Evolutionary conservation across 2,113 vertebrate genomes (phyloP).

Genomic region (Nannobrachium achirus): DNA sequence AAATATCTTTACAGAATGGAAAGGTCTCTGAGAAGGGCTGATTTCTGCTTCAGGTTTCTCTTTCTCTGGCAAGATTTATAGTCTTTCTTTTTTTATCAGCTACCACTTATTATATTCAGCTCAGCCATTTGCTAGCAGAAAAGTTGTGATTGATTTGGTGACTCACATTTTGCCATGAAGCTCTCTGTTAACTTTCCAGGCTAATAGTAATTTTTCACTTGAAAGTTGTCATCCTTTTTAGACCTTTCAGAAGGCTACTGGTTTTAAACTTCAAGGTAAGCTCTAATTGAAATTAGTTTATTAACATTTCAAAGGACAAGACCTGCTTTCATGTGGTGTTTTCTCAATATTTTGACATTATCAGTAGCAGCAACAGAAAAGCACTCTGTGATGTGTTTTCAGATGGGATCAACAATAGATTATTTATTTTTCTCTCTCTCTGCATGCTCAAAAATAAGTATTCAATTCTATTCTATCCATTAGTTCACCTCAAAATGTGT

Average conservation of each 20-base stretch:
- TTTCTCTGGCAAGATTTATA: constrained; percentile 5
- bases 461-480: background rate
- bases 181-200: constrained; percentile 22
- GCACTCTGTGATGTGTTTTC: constrained; percentile 39
- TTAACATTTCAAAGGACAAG: constrained; percentile 56
- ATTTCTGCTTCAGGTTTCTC: constrained; percentile 7
- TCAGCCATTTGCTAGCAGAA: constrained; percentile 40
- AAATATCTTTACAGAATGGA: background rate
- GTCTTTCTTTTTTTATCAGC: constrained; percentile 14
- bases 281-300: constrained; percentile 58
- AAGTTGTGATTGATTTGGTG: constrained; percentile 28
- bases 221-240: constrained; percentile 38
- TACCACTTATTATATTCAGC: background rate
- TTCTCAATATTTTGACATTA: constrained; percentile 47
- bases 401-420: constrained; percentile 29
- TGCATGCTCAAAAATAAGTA: background rate
- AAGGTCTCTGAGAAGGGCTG: background rate
- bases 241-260: constrained; percentile 33
- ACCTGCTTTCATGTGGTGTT: constrained; percentile 45
- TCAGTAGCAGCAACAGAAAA: constrained; percentile 32
- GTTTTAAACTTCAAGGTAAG: constrained; percentile 50
- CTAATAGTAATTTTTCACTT: constrained; percentile 39
- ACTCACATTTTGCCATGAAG: constrained; percentile 10
- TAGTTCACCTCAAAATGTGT: background rate
- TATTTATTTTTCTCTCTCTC: constrained; percentile 4